Base-by-base conservation (phyloP, 2,797 vertebrate genomes). In the Remorina albescens region DNA sequence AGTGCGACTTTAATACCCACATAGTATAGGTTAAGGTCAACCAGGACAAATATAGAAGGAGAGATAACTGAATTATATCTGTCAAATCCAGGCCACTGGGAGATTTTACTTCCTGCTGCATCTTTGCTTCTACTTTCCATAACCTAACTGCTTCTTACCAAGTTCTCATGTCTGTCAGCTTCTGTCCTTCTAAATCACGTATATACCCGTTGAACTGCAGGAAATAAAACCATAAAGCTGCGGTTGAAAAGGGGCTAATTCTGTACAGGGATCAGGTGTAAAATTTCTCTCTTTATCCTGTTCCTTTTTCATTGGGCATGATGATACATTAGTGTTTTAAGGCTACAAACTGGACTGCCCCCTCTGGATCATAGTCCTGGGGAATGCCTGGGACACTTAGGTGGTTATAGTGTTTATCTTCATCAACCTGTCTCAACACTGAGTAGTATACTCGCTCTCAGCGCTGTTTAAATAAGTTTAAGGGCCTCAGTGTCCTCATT, bases 391-490 rank as follows among this genome's bases (percentile, higher is more conserved):
- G 76, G 73, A 81, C 72, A 58, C 84, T 83, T 55, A 32, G 75
- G 75, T 15, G 60, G 55, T 67, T 71, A 76, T 53, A 41, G 54
- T 89, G 83, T 92, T 90, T 91, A 84, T 87, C 86, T 82, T 66
- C 21, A 67, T 71, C 58, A 62, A 41, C 86, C 74, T 75, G 80
- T 84, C 49, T 83, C 49, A 34, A 28, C 66, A 65, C 16, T 84
- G 84, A 88, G 66, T 76, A 81, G 85, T 85, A 79, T 34, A 57
- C 65, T 65, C 41, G 30, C 86, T 76, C 81, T 89, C 67, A 76
- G 63, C 53, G 21, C 57, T 91, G 88, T 92, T 91, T 91, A 86
- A 90, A 89, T 74, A 84, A 71, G 76, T 85, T 81, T 68, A 89
- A 91, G 88, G 71, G 69, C 83, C 80, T 73, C 57, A 12, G 66